Base-by-base conservation (phyloP, 2,113 vertebrate species). In the Clarias batrachus region DNA sequence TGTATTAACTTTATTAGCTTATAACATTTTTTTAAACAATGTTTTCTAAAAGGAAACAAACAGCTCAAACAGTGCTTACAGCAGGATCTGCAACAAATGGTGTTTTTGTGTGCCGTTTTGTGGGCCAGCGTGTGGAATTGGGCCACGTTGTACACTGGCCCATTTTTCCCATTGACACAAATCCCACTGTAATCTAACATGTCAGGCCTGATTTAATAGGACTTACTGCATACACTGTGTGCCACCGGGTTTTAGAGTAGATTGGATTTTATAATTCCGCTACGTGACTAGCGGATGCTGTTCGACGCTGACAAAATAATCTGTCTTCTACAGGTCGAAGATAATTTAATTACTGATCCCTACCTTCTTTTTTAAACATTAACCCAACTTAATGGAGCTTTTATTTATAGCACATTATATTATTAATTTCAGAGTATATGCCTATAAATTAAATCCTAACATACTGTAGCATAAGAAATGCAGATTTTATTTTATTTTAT, bases 161-260 rank as follows among this genome's bases (percentile, higher is more conserved):
- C 54, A 60, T 73, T 84, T 84, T 84, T 73, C 23, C 25, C 14
- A 5, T 21, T 30, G 68, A 84, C 83, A 84, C 83, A 84, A 84
- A 84, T 84, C 83, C 83, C 56, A 48, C 83, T 74, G 70, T 84
- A 84, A 84, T 84, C 68, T 84, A 84, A 74, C 70, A 84, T 57
- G 21, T 73, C 71, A 73, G 68, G 21, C 30, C 13, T 65, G 83
- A 71, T 84, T 84, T 84, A 84, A 84, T 74, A 73, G 23, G 56
- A 80, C 27, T 80, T 80, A 80, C 27, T 79, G 77, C 77, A 79
- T 59, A 11, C 54, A 59, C 54, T 21, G 56, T 11, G n/a, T 21
- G 56, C 54, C 27, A 59, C 54, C 0, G 56, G 33, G 17, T 59
- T 59, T 21, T 21, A 79, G 56, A 79, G 56, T 30, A 59, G 77